phyloP scores from a whole-genome alignment of 2,888 invertebrate genomes.

The Tinea semifulvella region DNA sequence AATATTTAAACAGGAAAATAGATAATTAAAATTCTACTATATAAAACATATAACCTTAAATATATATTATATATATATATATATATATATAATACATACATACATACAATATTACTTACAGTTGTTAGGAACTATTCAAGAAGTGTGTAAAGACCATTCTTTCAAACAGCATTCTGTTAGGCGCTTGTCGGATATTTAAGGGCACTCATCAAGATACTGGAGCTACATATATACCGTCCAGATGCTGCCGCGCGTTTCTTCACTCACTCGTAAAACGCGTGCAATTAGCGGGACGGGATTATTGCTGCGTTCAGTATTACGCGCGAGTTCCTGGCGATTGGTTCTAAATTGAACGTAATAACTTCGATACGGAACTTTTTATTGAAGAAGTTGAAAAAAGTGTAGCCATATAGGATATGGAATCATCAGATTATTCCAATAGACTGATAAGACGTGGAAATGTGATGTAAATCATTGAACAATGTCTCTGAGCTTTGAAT shows the following conservation, averaged over 20 bases:
- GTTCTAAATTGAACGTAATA: slow-evolving; percentile 14
- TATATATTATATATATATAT: too few species aligned
- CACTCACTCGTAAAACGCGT: slow-evolving; percentile 15
- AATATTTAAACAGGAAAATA: too few species aligned
- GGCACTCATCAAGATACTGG: too few species aligned
- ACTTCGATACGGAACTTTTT: slow-evolving; percentile 15
- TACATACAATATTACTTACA: too few species aligned
- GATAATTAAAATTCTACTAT: too few species aligned
- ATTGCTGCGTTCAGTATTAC: slow-evolving; percentile 16
- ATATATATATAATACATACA: too few species aligned
- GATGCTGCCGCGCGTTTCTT: slow-evolving; percentile 15
- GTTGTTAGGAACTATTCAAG: too few species aligned
- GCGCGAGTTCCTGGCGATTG: slow-evolving; percentile 15
- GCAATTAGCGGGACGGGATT: slow-evolving; percentile 6
- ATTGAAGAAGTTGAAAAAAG: slow-evolving; percentile 14
- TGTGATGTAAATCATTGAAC: not conserved
- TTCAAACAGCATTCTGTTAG: too few species aligned
- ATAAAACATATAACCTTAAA: too few species aligned
- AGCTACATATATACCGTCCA: slow-evolving; percentile 13
- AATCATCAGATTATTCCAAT: not conserved
- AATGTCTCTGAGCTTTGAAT: not conserved
- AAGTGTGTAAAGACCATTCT: too few species aligned
- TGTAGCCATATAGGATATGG: slow-evolving; percentile 13
- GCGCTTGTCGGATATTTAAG: too few species aligned
- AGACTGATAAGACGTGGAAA: too few species aligned